Percentiles rank a stretch among this genome's conserved stretches.
phyloP scores from a whole-genome alignment of 2,113 vertebrate genomes.

The Epinephelus cyanopodus region DNA sequence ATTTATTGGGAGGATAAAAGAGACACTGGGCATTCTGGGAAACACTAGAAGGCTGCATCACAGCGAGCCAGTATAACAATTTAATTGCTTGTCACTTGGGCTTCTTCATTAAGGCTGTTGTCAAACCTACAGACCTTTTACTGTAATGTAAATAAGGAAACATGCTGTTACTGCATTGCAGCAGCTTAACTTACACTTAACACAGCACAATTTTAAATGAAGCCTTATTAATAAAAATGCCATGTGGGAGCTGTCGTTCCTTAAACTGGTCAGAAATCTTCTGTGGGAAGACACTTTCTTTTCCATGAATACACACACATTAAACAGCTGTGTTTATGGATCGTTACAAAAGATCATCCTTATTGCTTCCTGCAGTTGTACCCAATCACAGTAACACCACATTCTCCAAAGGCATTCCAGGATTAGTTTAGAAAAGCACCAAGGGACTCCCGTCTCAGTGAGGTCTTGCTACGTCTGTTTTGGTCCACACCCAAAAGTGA shows the following conservation, averaged over 20 bases:
- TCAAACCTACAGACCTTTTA: slow-evolving; percentile 21
- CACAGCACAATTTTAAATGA: not conserved
- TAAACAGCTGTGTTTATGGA: not conserved
- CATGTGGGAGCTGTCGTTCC: not conserved
- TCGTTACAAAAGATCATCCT: not conserved
- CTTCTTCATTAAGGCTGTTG: slow-evolving; percentile 48
- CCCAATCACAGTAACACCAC: not conserved
- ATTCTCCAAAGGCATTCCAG: slow-evolving; percentile 31
- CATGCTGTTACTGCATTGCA: not conserved
- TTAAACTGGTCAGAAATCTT: slow-evolving; percentile 18
- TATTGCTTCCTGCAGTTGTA: not conserved
- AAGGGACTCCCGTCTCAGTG: not conserved
- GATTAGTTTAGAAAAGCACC: not conserved
- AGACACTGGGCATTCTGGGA: slow-evolving; percentile 57
- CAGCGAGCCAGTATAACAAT: slow-evolving; percentile 26
- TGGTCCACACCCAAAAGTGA: slow-evolving; percentile 39
- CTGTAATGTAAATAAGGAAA: slow-evolving; percentile 24
- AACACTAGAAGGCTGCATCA: slow-evolving; percentile 35
- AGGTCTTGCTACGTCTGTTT: slow-evolving; percentile 13
- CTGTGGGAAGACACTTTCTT: not conserved
- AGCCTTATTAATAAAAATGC: slow-evolving; percentile 24
- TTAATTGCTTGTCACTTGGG: slow-evolving; percentile 41
- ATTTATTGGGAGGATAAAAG: slow-evolving; percentile 65
- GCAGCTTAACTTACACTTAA: slow-evolving; percentile 30
- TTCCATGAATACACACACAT: not conserved